Base-by-base conservation (phyloP, 2,113 vertebrate species). In the Malurus alboscapulatus region DNA sequence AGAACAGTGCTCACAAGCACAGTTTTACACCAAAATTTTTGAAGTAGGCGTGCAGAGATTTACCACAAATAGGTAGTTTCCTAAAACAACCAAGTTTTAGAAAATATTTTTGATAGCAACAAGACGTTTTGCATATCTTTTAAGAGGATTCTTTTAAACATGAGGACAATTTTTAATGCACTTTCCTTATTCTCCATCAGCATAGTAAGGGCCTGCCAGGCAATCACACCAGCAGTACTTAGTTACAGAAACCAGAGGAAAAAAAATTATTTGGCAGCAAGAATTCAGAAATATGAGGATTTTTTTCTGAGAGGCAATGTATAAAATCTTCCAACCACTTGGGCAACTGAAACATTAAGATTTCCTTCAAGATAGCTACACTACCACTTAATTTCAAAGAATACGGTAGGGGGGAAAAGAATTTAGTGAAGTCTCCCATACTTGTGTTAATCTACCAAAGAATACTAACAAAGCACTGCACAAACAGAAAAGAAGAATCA, bases 131-230 rank as follows among this genome's bases (percentile, higher is more conserved):
- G 22, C 29, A 4, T 27, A 57, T 69, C 16, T 71, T 80, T 68
- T 32, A 80, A 58, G 65, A 40, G 2, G 4, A 59, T 6, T 12
- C 1, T 57, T 84, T 61, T 51, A 65, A 90, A 65, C 6, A 22
- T 0, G 4, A 29, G 4, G 2, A 29, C 42, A 38, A 25, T n/a
- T 45, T 77, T 63, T 48, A 0, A 2, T 40, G 3, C 47, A 38
- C 2, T 47, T 58, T 17, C 15, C 13, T 32, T 79, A 25, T 55
- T 75, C 29, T 87, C 20, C 2, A 53, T n/a, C 29, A 53, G 16
- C 14, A n/a, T 24, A 18, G 14, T 79, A 42, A 42, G 5, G 11
- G 4, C 14, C 27, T 53, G 48, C n/a, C 10, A 36, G 22, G 4
- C 19, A 55, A 25, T 74, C 45, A 81, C 25, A 42, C 2, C 15